phyloP scores from a whole-genome alignment of 2,888 invertebrate species.

The Monoplex corrugatus region DNA sequence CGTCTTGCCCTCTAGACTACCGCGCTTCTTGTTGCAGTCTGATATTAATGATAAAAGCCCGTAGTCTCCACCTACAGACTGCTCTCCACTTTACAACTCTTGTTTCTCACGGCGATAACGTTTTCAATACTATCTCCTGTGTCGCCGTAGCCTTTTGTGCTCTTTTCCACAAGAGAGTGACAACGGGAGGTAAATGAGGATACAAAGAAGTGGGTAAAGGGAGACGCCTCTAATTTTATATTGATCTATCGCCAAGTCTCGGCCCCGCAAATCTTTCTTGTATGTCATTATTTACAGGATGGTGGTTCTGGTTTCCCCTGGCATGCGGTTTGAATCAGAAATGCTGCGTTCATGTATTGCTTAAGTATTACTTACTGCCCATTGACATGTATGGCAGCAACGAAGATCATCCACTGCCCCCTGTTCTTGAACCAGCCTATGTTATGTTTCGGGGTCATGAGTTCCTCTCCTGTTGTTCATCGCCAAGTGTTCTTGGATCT shows the following conservation, averaged over 20 bases:
- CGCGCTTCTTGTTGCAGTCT: not conserved
- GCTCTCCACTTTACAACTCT: not conserved
- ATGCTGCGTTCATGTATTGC: too few species aligned
- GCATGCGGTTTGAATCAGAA: too few species aligned
- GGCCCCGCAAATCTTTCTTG: not conserved
- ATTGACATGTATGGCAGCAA: too few species aligned
- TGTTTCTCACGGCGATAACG: not conserved
- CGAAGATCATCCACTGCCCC: too few species aligned
- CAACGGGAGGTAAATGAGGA: conserved; percentile 27
- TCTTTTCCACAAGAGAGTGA: not conserved
- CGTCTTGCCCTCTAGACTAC: too few species aligned
- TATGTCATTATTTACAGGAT: too few species aligned
- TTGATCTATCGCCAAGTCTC: not conserved
- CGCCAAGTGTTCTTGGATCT: too few species aligned
- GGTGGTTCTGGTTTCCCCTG: too few species aligned
- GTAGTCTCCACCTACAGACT: not conserved
- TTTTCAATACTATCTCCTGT: not conserved
- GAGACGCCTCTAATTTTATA: not conserved
- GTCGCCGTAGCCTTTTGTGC: conserved; percentile 27
- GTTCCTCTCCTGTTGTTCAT: too few species aligned
- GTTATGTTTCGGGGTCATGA: too few species aligned
- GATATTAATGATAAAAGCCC: not conserved
- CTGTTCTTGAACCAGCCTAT: too few species aligned
- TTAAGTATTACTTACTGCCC: too few species aligned
- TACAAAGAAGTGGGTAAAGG: not conserved